Conservation (phyloP, 2,113 vertebrate genomes). For the Amphiprion percula region DNA sequence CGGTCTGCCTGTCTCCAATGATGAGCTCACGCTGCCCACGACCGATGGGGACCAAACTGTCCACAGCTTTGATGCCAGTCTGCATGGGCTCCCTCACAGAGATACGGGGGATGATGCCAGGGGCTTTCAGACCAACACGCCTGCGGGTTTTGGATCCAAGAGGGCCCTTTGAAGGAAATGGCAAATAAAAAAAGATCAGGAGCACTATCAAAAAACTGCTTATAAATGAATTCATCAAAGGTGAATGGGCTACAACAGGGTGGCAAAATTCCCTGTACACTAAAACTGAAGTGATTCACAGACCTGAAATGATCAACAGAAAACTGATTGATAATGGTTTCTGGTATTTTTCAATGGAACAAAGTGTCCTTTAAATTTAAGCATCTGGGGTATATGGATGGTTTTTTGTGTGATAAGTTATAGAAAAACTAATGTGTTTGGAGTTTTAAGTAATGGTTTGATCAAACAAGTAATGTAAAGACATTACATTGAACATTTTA, state of each 20-base stretch:
- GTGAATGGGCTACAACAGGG: no score
- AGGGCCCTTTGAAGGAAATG: slow-evolving; percentile 84
- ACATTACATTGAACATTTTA: no score
- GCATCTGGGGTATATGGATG: no score
- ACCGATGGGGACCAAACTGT: slow-evolving; percentile 97
- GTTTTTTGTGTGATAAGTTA: neutral
- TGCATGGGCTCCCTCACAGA: slow-evolving; percentile 99
- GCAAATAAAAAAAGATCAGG: neutral
- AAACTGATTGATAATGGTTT: neutral
- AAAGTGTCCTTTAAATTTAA: no score
- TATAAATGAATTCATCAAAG: no score
- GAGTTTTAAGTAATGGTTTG: no score
- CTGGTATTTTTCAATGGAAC: no score
- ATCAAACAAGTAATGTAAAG: no score
- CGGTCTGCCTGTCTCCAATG: slow-evolving; percentile 97
- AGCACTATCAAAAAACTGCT: neutral
- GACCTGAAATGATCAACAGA: no score
- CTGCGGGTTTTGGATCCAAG: slow-evolving; percentile 88
- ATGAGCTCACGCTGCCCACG: slow-evolving; percentile 98
- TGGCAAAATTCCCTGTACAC: neutral
- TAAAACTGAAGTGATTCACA: neutral
- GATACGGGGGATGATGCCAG: slow-evolving; percentile 97
- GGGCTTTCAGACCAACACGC: slow-evolving; percentile 96
- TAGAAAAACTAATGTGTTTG: neutral
- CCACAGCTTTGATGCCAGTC: slow-evolving; percentile 98